These are phyloP conservation scores for Ranitomeya variabilis DNA, from an alignment of 2,113 vertebrate genomes.

Conservation along the genomic window DNA sequence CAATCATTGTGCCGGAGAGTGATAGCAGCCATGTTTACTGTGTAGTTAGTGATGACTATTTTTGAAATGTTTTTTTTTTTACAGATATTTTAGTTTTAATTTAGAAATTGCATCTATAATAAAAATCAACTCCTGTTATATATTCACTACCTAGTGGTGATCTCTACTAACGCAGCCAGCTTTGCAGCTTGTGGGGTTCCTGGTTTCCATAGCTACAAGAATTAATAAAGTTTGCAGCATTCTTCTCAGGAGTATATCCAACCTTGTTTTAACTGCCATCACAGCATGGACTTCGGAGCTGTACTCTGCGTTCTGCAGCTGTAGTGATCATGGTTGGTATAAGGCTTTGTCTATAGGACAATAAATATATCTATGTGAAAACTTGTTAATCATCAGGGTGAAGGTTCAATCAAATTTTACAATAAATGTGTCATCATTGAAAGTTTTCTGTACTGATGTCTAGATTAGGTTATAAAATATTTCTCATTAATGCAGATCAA, in stretches of 20 bases:
- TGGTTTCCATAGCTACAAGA: conserved; percentile 9
- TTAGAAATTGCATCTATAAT: not conserved
- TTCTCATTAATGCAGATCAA: too few species aligned
- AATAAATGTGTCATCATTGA: too few species aligned
- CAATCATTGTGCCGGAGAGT: too few species aligned
- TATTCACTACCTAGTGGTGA: not conserved
- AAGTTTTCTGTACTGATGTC: too few species aligned
- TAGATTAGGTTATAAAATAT: too few species aligned
- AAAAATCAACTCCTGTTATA: not conserved
- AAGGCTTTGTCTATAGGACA: not conserved
- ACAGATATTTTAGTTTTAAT: not conserved
- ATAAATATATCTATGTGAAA: not conserved
- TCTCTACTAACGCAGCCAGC: not conserved
- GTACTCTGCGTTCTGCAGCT: not conserved
- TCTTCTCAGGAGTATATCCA: not conserved
- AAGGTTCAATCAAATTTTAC: too few species aligned
- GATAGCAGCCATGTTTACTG: too few species aligned
- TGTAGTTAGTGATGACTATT: too few species aligned
- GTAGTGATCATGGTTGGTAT: not conserved
- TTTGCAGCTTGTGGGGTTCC: not conserved
- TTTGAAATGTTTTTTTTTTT: not conserved
- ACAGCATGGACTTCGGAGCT: not conserved
- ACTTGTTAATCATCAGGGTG: too few species aligned
- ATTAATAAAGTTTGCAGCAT: not conserved
- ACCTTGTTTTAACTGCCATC: not conserved